Evolutionary conservation across 2,888 invertebrate genomes (phyloP).

Genomic region (Coelinius sp.): DNA sequence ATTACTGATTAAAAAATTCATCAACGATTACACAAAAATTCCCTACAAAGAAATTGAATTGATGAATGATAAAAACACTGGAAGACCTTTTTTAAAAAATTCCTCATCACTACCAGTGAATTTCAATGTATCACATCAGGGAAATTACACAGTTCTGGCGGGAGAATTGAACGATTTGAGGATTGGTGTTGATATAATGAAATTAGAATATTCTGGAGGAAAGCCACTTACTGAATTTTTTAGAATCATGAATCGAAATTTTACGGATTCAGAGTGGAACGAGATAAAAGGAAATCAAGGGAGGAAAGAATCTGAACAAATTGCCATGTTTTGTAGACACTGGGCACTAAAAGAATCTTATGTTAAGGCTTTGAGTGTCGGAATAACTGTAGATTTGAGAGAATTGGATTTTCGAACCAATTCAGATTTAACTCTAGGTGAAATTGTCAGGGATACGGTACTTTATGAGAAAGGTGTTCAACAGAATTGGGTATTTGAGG

Average conservation of each 20-base stretch:
- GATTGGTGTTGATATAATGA: slow-evolving; percentile 92
- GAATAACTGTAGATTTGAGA: slow-evolving; percentile 84
- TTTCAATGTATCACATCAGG: slow-evolving; percentile 96
- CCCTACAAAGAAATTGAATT: slow-evolving; percentile 80
- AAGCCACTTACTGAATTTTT: slow-evolving; percentile 86
- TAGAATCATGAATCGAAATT: slow-evolving; percentile 88
- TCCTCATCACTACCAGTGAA: slow-evolving; percentile 55
- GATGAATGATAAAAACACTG: slow-evolving; percentile 77
- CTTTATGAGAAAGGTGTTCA: slow-evolving; percentile 76
- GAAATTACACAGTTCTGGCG: slow-evolving; percentile 86
- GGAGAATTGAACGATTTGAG: slow-evolving; percentile 74
- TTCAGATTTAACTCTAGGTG: slow-evolving; percentile 55
- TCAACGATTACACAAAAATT: slow-evolving; percentile 75
- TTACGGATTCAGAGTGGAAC: slow-evolving; percentile 86
- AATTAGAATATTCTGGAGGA: slow-evolving; percentile 81
- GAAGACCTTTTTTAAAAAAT: slow-evolving; percentile 76
- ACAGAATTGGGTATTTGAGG: slow-evolving; percentile 85
- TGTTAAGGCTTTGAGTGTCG: slow-evolving; percentile 91
- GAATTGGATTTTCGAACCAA: slow-evolving; percentile 83
- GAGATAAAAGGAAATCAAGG: slow-evolving; percentile 75
- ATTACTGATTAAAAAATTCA: slow-evolving; percentile 87
- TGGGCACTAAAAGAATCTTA: slow-evolving; percentile 97
- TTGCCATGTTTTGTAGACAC: slow-evolving; percentile 86
- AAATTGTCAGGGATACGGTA: slow-evolving; percentile 77
- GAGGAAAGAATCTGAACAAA: slow-evolving; percentile 76